phyloP scores from a whole-genome alignment of 2,797 vertebrate genomes.

The Echiichthys vipera region DNA sequence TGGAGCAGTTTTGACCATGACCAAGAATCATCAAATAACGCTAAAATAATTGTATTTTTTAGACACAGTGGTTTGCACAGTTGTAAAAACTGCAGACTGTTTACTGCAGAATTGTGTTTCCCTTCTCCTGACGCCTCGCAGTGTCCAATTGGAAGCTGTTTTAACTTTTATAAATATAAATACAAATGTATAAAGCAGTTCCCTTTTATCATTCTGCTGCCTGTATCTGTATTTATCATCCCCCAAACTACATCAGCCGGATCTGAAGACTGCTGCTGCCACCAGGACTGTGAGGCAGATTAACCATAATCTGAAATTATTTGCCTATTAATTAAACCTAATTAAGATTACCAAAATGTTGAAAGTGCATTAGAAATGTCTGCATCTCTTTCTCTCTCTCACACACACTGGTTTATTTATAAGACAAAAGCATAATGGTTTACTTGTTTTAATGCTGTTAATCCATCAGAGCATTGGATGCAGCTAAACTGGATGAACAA shows the following conservation, averaged over 20 bases:
- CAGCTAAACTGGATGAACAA: conserved; percentile 93
- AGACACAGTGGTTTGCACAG: neutral
- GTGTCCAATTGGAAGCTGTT: neutral
- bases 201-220: neutral
- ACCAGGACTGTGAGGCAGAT: neutral
- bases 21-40: neutral
- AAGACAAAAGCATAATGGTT: neutral
- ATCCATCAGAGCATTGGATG: conserved; percentile 90
- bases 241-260: conserved; percentile 2
- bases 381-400: neutral
- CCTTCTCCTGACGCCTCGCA: neutral
- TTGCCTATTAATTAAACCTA: neutral
- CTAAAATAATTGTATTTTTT: neutral
- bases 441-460: conserved; percentile 83
- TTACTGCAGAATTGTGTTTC: neutral
- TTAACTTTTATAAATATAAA: too few relatives aligned
- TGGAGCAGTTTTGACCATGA: neutral
- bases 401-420: neutral
- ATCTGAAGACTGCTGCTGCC: neutral
- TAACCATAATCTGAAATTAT: neutral
- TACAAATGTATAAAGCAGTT: neutral
- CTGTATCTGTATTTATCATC: conserved; percentile 1
- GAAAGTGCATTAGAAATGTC: neutral
- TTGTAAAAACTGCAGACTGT: neutral
- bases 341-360: neutral